Base-by-base conservation (phyloP, 2,113 vertebrate species). In the Glaucidium brasilianum region DNA sequence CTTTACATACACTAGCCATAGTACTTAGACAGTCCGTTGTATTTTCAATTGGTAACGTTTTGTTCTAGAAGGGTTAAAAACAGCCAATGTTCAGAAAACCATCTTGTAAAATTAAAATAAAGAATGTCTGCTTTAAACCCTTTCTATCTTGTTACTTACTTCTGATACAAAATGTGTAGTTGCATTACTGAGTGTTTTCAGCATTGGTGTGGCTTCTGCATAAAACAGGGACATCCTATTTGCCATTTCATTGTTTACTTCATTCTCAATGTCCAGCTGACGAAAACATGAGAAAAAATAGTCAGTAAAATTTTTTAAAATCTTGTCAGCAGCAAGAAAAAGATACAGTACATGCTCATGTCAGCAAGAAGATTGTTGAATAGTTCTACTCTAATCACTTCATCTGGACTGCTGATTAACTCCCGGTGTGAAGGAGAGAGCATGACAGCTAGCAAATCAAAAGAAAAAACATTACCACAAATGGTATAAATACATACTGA, bases 211-310 rank as follows among this genome's bases (percentile, higher is more conserved):
- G 77, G 99, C 99, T 97, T 99, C 99, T 12, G 99, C 99, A 32
- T 99, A 99, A 97, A 99, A 99, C 64, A 99, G 98, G 87, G 99
- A 99, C 99, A 99, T 99, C 96, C 99, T 98, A 92, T 99, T 99
- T 81, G 99, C 99, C 99, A 99, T 99, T 98, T 99, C 99, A 23
- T 99, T 99, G 98, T 99, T 99, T 56, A 99, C 99, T 98, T 99
- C 99, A 74, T 98, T 99, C 97, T 99, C 99, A 84, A 99, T 99
- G 97, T 99, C 99, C 98, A 99, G 94, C 99, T 99, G 95, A 75
- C 83, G 71, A 95, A 92, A 95, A 94, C 30, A 97, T 52, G 53
- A 90, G 66, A 95, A 91, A 96, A 96, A 77, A 72, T 1, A 41
- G 66, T 91, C 82, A 97, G 67, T 68, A 79, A 58, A 87, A 35